Conservation (phyloP, 2,113 vertebrate genomes). For the Poicephalus meyeri region DNA sequence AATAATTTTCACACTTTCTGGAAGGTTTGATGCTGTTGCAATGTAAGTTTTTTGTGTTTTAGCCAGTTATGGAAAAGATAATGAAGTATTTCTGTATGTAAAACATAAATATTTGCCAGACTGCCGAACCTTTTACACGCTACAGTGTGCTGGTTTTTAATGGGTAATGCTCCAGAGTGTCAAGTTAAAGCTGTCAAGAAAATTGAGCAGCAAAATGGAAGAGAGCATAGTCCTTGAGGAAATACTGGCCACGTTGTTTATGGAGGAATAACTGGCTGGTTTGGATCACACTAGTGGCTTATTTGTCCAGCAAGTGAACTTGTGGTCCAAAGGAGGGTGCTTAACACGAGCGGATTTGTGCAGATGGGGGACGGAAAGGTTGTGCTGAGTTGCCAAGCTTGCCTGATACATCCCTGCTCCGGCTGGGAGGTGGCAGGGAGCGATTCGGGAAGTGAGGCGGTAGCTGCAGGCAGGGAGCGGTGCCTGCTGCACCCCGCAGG, state of each 20-base stretch:
- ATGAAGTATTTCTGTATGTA: neutral
- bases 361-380: neutral
- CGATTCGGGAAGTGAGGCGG: accelerated
- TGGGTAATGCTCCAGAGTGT: neutral
- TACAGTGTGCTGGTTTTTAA: neutral
- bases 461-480: accelerated
- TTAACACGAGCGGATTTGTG: accelerated
- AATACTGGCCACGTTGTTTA: neutral
- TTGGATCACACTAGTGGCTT: neutral
- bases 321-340: neutral
- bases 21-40: neutral
- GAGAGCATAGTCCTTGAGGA: conserved; percentile 37
- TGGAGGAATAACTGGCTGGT: neutral
- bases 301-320: neutral
- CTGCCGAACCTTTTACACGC: neutral
- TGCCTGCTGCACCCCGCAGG: neutral
- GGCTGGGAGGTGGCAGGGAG: neutral
- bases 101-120: neutral
- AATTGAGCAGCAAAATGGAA: neutral
- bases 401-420: neutral
- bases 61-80: neutral
- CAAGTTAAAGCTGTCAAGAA: neutral
- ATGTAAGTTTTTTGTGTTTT: neutral
- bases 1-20: neutral
- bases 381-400: neutral